These are phyloP conservation scores for Oxyura jamaicensis DNA, from an alignment of 2,113 vertebrate genomes.

Conservation along the genomic window DNA sequence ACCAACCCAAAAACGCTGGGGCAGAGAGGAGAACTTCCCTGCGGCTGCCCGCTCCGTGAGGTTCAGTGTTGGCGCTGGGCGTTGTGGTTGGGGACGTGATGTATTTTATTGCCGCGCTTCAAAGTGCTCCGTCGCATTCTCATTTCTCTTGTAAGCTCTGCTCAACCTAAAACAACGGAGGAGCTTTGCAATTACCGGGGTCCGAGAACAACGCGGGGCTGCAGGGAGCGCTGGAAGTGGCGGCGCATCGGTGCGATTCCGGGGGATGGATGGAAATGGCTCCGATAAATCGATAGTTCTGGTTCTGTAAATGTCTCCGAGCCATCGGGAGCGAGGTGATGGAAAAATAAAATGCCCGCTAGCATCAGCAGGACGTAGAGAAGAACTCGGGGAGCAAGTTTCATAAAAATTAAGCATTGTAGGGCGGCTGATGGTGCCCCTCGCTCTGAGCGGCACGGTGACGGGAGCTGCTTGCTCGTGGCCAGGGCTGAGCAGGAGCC, in stretches of 20 bases:
- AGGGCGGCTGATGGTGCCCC: neutral
- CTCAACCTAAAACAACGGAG: neutral
- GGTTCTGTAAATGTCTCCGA: neutral
- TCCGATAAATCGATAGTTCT: neutral
- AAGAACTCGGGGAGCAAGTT: neutral
- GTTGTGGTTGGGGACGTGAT: neutral
- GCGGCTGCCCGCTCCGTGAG: neutral
- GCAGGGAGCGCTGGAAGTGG: neutral
- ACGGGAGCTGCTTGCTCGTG: neutral
- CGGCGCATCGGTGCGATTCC: neutral
- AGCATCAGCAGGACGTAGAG: neutral
- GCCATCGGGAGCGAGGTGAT: neutral
- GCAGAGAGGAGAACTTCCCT: neutral
- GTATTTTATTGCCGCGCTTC: neutral
- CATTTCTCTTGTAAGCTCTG: neutral
- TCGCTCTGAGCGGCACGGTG: neutral
- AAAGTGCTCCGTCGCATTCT: neutral
- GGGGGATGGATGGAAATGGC: neutral
- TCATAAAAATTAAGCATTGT: rapidly evolving
- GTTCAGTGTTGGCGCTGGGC: neutral
- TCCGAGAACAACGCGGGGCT: neutral
- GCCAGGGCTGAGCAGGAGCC: rapidly evolving
- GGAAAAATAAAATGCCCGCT: neutral
- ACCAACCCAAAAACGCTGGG: rapidly evolving
- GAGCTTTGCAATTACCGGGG: neutral